A percentile compares a stretch with the other conserved stretches of the same genome.
phyloP scores from a whole-genome alignment of 2,888 invertebrate species.

The Pseudococcus viburni region DNA sequence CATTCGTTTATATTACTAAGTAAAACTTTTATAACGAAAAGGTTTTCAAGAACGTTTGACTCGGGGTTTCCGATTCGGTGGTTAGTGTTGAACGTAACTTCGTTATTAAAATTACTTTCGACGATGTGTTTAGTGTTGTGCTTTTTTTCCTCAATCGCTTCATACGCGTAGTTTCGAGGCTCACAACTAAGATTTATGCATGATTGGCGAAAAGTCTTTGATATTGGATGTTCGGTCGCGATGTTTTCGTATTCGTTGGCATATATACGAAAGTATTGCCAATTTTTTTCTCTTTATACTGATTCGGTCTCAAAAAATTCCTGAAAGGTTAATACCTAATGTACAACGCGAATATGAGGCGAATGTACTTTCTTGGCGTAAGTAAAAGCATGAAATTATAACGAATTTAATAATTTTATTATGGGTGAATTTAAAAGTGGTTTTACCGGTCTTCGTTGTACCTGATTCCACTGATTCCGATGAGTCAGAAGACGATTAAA shows the following conservation, averaged over 20 bases:
- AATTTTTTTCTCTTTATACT: neutral
- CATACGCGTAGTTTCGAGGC: neutral
- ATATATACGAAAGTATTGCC: neutral
- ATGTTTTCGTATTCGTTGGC: neutral
- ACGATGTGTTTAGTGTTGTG: slow-evolving; percentile 11
- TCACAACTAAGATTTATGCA: neutral
- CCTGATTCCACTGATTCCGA: neutral
- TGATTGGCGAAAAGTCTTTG: neutral
- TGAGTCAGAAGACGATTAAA: neutral
- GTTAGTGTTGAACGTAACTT: slow-evolving; percentile 35
- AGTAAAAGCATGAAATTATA: neutral
- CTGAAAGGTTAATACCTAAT: neutral
- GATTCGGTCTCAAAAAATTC: neutral
- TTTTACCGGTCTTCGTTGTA: neutral
- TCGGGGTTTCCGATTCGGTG: slow-evolving; percentile 40
- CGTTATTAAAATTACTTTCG: slow-evolving; percentile 37
- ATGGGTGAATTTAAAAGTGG: neutral
- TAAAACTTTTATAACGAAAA: neutral
- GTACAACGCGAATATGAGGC: neutral
- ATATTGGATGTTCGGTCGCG: neutral
- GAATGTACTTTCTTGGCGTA: neutral
- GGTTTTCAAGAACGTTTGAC: slow-evolving; percentile 43
- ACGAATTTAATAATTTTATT: neutral
- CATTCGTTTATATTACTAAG: slow-evolving; percentile 2
- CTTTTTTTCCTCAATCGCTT: neutral